Evolutionary conservation across 2,888 invertebrate genomes (phyloP).

Genomic region (Harpalus rubripes): DNA sequence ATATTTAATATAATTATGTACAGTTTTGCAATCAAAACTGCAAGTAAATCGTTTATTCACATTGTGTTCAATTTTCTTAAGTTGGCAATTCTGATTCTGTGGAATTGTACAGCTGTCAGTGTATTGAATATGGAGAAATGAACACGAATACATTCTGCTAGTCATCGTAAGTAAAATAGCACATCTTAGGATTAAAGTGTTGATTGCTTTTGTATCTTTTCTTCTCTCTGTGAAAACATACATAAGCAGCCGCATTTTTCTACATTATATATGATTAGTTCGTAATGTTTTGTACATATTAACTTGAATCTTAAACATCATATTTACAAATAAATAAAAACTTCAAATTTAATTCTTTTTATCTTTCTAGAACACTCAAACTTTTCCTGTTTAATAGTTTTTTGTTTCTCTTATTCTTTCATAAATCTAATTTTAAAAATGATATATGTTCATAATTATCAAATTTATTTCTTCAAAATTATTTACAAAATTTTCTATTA

Average conservation of each 20-base stretch:
- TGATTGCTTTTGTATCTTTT: constrained; percentile 72
- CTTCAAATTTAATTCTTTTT: constrained; percentile 71
- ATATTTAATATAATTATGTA: constrained; percentile 47
- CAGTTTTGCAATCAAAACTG: constrained; percentile 58
- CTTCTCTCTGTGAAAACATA: constrained; percentile 71
- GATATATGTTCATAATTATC: too few relatives aligned
- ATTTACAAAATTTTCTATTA: neutral
- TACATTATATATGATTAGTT: constrained; percentile 73
- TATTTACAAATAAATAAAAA: constrained; percentile 76
- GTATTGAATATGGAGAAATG: constrained; percentile 67
- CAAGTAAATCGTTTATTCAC: constrained; percentile 53
- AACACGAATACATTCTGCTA: constrained; percentile 75
- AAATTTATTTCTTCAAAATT: too few relatives aligned
- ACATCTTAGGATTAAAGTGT: constrained; percentile 70
- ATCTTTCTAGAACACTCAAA: neutral
- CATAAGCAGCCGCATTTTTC: constrained; percentile 60
- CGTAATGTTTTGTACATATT: constrained; percentile 77
- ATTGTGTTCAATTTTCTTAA: constrained; percentile 54
- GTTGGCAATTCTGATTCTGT: constrained; percentile 51
- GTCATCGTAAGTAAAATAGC: constrained; percentile 76
- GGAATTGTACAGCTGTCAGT: constrained; percentile 42
- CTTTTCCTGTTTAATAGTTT: neutral
- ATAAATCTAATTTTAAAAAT: too few relatives aligned
- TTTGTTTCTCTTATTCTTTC: neutral
- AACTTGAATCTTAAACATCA: constrained; percentile 76